Evolutionary conservation across 2,888 invertebrate genomes (phyloP).

Genomic region (Acanthosepion pharaonis): DNA sequence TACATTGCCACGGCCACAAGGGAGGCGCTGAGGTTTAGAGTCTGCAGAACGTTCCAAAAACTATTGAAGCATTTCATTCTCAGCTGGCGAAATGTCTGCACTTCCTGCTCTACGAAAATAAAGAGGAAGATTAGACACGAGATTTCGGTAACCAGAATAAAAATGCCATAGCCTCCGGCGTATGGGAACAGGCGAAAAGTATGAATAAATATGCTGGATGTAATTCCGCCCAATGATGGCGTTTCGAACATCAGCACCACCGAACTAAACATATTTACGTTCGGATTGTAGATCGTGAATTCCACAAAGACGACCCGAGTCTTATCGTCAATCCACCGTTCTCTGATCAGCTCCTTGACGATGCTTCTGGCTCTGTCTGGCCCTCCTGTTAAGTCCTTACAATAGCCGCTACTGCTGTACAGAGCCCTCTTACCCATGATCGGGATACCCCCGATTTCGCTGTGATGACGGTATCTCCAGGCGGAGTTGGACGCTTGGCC

Average conservation of each 20-base stretch:
- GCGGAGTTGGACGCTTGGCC: constrained; percentile 52
- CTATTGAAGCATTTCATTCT: constrained; percentile 55
- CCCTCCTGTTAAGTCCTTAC: constrained; percentile 59
- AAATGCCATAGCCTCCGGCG: constrained; percentile 60
- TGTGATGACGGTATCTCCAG: constrained; percentile 59
- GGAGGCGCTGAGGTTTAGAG: constrained; percentile 57
- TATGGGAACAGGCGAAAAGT: constrained; percentile 63
- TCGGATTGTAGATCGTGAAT: constrained; percentile 63
- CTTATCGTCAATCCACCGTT: constrained; percentile 60
- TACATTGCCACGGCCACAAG: constrained; percentile 60
- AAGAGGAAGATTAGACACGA: constrained; percentile 56
- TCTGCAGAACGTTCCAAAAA: constrained; percentile 64
- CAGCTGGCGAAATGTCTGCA: constrained; percentile 55
- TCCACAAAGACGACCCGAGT: constrained; percentile 63
- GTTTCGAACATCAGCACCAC: constrained; percentile 59
- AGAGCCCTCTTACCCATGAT: constrained; percentile 59
- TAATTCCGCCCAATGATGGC: constrained; percentile 55
- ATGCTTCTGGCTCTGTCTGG: constrained; percentile 53
- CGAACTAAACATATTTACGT: constrained; percentile 62
- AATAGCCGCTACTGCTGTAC: constrained; percentile 64
- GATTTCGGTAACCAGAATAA: constrained; percentile 58
- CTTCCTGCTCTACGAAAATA: constrained; percentile 58
- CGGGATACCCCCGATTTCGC: constrained; percentile 61
- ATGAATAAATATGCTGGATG: constrained; percentile 54
- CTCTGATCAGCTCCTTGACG: constrained; percentile 50